These are phyloP conservation scores for Channa maculata DNA, from an alignment of 2,113 vertebrate genomes.

Conservation along the genomic window DNA sequence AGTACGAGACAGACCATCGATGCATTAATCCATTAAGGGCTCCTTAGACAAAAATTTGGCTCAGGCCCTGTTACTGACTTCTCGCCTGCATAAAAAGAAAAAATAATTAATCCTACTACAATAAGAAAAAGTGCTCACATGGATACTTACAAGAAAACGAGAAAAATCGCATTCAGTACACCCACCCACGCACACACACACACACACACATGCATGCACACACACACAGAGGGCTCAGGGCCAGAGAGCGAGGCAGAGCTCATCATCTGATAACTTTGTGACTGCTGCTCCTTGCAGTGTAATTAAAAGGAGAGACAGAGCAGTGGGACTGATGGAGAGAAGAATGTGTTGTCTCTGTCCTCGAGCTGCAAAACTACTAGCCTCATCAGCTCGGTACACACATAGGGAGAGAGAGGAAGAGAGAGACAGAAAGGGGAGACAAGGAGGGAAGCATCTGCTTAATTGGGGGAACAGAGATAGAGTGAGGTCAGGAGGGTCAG, in stretches of 20 bases:
- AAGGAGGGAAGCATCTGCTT: slow-evolving; percentile 44
- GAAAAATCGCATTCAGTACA: neutral
- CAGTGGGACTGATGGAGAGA: slow-evolving; percentile 29
- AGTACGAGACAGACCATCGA: too few relatives aligned
- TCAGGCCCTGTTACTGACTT: too few relatives aligned
- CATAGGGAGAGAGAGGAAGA: slow-evolving; percentile 12
- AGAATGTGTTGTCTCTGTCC: slow-evolving; percentile 46
- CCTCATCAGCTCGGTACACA: slow-evolving; percentile 34
- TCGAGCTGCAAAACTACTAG: slow-evolving; percentile 48
- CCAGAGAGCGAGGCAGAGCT: slow-evolving; percentile 52
- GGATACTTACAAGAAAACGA: slow-evolving; percentile 7
- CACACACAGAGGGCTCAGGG: slow-evolving; percentile 31
- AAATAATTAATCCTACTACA: too few relatives aligned
- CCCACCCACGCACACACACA: slow-evolving; percentile 2
- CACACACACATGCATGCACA: slow-evolving; percentile 3
- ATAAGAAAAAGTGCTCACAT: neutral
- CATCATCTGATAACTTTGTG: slow-evolving; percentile 67
- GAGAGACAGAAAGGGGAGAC: slow-evolving; percentile 13
- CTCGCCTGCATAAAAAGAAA: too few relatives aligned
- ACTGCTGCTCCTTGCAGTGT: slow-evolving; percentile 37
- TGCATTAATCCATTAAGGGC: too few relatives aligned
- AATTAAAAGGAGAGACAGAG: slow-evolving; percentile 67
- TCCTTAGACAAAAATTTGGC: too few relatives aligned
- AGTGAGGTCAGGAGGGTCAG: slow-evolving; percentile 52
- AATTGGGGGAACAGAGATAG: slow-evolving; percentile 60